Evolutionary conservation across 1,140 invertebrate genomes (phyloP), one percentile per base, ranked within the genome.

Genomic region (Bactericera cockerelli): DNA sequence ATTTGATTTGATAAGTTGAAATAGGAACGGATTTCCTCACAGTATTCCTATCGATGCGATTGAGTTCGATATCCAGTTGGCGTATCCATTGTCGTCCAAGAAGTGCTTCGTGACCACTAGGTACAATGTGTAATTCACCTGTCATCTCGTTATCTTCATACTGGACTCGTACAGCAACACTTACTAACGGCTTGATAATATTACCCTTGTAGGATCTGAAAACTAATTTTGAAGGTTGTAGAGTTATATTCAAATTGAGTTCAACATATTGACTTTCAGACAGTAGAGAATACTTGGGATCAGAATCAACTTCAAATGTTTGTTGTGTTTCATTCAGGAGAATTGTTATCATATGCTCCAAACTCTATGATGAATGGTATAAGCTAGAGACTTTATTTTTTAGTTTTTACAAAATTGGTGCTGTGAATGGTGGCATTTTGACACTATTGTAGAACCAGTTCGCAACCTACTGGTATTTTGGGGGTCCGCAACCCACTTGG

Each of bases 131-230:
- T 0, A 36, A 36, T 16, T 36, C 33, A 16, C 33, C 33, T 11
- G 10, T 36, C 10, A 36, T 36, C 16, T 36, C 33, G 10, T 36
- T 36, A 11, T 16, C 33, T 36, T 36, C 33, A 64, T 58, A 13
- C 59, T 42, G 1, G 56, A 62, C 49, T 39, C 22, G 3, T 54
- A 64, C 60, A 8, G 16, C 39, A 8, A 61, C 49, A 62, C 62
- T 61, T n/a, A 61, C 63, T n/a, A 62, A 39, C 26, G 62, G 60
- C 24, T 54, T 24, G 57, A 66, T 64, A 0, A 61, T 19, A 10
- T 63, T 36, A 55, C 33, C 10, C 10, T 61, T 62, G n/a, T 63
- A 63, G 0, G 63, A 61, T 26, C 61, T 49, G 59, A 66, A 66
- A 19, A 26, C 6, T 58, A 65, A 49, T 2, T 0, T 33, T 28